phyloP scores from a whole-genome alignment of 1,140 invertebrate species.

The Laupala kohalensis region DNA sequence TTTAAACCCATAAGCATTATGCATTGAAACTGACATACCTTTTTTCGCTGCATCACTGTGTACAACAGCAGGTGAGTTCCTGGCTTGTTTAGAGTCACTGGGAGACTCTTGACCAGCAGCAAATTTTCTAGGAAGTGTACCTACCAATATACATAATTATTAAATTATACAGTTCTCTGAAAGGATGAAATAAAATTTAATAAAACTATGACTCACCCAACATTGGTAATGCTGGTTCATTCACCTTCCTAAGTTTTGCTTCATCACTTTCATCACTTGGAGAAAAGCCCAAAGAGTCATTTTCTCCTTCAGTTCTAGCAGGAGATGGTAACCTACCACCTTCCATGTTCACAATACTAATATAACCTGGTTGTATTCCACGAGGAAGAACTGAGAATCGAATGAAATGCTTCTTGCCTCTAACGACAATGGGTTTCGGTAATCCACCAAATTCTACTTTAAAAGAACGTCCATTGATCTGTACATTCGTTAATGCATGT shows the following conservation, averaged over 20 bases:
- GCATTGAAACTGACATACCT: too few relatives aligned
- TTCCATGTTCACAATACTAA: constrained; percentile 55
- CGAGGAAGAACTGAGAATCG: constrained; percentile 66
- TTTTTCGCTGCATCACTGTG: too few relatives aligned
- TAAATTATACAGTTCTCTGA: not conserved
- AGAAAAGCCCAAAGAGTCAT: constrained; percentile 11
- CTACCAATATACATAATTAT: not conserved
- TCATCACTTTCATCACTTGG: constrained; percentile 1
- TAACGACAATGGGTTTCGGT: constrained; percentile 72
- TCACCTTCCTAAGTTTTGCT: constrained; percentile 5
- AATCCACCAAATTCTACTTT: constrained; percentile 79
- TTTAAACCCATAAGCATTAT: too few relatives aligned
- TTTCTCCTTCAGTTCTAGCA: constrained; percentile 16
- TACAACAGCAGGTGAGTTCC: not conserved
- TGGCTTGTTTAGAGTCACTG: not conserved
- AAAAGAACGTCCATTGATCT: constrained; percentile 74
- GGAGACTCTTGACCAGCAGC: not conserved
- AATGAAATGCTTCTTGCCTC: constrained; percentile 69
- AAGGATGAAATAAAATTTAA: not conserved
- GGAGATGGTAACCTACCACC: constrained; percentile 27
- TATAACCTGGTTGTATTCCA: constrained; percentile 50
- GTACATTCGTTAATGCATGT: constrained; percentile 55
- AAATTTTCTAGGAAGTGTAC: not conserved
- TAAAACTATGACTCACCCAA: constrained; percentile 6
- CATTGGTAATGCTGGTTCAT: constrained; percentile 19